phyloP scores from a whole-genome alignment of 2,888 invertebrate species.

The Cactoblastis cactorum region DNA sequence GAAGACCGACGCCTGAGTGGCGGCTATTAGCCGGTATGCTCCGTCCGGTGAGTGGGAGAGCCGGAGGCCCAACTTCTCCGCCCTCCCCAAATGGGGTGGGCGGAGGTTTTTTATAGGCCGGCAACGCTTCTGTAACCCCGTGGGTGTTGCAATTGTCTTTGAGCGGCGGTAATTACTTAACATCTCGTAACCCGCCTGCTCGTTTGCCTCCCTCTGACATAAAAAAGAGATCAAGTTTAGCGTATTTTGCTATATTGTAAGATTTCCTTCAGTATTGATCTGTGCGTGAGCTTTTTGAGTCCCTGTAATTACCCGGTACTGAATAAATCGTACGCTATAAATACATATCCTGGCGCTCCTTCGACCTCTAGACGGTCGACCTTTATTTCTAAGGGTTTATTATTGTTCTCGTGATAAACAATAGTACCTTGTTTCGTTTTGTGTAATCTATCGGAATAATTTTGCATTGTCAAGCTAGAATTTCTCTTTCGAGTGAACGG shows the following conservation, averaged over 20 bases:
- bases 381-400: constrained; percentile 34
- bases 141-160: too few species aligned
- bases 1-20: too few species aligned
- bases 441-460: constrained; percentile 32
- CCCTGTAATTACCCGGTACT: constrained; percentile 8
- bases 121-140: too few species aligned
- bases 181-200: too few species aligned
- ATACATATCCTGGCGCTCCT: constrained; percentile 29
- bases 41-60: too few species aligned
- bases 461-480: constrained; percentile 26
- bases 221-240: too few species aligned
- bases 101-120: too few species aligned
- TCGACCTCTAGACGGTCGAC: constrained; percentile 69
- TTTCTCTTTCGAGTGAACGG: constrained; percentile 15
- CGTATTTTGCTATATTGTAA: not conserved
- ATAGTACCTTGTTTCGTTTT: constrained; percentile 30
- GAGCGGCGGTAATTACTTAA: too few species aligned
- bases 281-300: constrained; percentile 3
- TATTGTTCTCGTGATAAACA: constrained; percentile 23
- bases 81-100: too few species aligned
- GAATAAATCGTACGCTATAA: constrained; percentile 15
- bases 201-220: too few species aligned
- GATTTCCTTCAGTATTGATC: constrained; percentile 5
- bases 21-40: too few species aligned
- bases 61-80: too few species aligned